Evolutionary conservation across 2,888 invertebrate species (phyloP).

Genomic region (Stratiomys singularior): DNA sequence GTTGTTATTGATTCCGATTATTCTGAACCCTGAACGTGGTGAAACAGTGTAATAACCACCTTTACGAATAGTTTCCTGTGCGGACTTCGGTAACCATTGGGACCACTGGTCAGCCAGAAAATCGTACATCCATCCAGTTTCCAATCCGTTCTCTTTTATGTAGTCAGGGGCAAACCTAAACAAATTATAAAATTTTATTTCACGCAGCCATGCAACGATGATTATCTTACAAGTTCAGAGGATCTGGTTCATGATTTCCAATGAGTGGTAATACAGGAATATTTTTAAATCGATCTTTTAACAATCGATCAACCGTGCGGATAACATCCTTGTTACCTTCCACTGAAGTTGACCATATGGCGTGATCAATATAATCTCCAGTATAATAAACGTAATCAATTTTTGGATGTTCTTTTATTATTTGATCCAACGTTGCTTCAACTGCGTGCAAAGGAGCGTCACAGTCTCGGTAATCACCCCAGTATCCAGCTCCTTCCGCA

Average conservation of each 20-base stretch:
- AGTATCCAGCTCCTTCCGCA: slow-evolving; percentile 72
- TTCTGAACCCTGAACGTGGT: slow-evolving; percentile 75
- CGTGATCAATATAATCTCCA: slow-evolving; percentile 88
- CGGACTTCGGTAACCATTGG: slow-evolving; percentile 72
- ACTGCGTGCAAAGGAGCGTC: slow-evolving; percentile 79
- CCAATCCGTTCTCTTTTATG: slow-evolving; percentile 67
- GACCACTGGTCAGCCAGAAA: slow-evolving; percentile 77
- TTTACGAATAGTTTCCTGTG: slow-evolving; percentile 69
- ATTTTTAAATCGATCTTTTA: slow-evolving; percentile 70
- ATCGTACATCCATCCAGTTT: slow-evolving; percentile 81
- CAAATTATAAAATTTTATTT: slow-evolving; percentile 40
- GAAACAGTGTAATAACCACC: slow-evolving; percentile 83
- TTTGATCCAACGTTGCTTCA: slow-evolving; percentile 73
- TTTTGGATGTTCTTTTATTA: slow-evolving; percentile 69
- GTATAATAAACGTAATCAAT: slow-evolving; percentile 81
- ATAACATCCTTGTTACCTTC: slow-evolving; percentile 72
- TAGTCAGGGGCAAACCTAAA: slow-evolving; percentile 72
- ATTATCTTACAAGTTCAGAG: slow-evolving; percentile 79
- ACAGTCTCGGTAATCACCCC: slow-evolving; percentile 84
- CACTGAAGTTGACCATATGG: slow-evolving; percentile 85
- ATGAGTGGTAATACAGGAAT: slow-evolving; percentile 75
- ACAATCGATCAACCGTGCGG: slow-evolving; percentile 67
- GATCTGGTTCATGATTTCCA: slow-evolving; percentile 88
- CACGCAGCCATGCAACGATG: not conserved
- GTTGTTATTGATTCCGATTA: slow-evolving; percentile 84